Evolutionary conservation across 2,797 vertebrate genomes (phyloP).

Genomic region (Enteromius fasciolatus): DNA sequence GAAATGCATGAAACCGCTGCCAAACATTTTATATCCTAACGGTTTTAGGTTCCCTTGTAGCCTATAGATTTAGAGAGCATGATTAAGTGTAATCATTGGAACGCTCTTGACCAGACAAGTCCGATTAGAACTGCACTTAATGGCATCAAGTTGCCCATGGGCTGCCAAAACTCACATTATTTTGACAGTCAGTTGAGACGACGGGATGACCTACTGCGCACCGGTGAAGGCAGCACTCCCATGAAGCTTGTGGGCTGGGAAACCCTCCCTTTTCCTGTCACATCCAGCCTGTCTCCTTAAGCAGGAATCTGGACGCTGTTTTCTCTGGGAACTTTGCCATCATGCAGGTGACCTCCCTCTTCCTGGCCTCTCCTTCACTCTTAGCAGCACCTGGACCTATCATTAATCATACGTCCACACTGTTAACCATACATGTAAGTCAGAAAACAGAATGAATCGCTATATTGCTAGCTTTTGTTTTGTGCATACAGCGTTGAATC

Average conservation of each 20-base stretch:
- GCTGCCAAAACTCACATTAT: conserved; percentile 72
- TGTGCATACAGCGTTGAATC: not conserved
- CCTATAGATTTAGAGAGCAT: conserved; percentile 36
- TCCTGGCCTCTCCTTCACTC: conserved; percentile 14
- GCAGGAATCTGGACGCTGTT: conserved; percentile 32
- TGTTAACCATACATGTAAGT: not conserved
- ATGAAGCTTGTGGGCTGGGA: conserved; percentile 70
- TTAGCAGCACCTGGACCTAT: conserved; percentile 10
- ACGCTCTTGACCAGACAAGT: conserved; percentile 28
- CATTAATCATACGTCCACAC: conserved; percentile 21
- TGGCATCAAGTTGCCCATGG: conserved; percentile 14
- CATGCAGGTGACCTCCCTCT: conserved; percentile 43
- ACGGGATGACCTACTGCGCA: conserved; percentile 74
- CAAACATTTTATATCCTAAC: conserved; percentile 39
- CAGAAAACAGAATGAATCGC: not conserved
- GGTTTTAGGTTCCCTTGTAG: conserved; percentile 21
- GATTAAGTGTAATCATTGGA: conserved; percentile 40
- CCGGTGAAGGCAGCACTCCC: conserved; percentile 72
- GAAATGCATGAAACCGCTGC: conserved; percentile 31
- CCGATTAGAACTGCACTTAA: conserved; percentile 31
- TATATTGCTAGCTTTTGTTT: not conserved
- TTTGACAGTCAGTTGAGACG: conserved; percentile 77
- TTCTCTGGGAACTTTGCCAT: conserved; percentile 39
- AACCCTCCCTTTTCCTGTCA: conserved; percentile 53
- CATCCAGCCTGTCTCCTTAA: conserved; percentile 50